Conservation (phyloP, 2,113 vertebrate species). For the Chaetodon trifascialis region DNA sequence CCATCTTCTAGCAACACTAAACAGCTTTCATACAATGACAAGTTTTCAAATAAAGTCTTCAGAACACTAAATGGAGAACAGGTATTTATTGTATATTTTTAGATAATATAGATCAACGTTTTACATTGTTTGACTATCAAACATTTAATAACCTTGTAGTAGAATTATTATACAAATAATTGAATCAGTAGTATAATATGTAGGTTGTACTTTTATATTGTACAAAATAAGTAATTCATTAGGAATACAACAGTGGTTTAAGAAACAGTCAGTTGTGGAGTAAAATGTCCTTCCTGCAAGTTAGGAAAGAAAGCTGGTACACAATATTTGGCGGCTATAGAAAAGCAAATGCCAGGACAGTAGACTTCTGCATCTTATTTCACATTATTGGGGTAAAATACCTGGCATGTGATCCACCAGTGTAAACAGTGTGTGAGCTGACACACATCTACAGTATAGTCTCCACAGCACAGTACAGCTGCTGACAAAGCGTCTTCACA, state of each 20-base stretch:
- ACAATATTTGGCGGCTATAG: not conserved
- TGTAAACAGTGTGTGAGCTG: constrained; percentile 7
- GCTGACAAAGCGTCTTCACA: not conserved
- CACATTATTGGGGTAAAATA: constrained; percentile 46
- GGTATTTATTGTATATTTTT: constrained; percentile 59
- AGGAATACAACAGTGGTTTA: constrained; percentile 30
- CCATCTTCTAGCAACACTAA: not conserved
- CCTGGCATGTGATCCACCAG: not conserved
- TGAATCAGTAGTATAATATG: constrained; percentile 40
- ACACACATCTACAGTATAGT: constrained; percentile 41
- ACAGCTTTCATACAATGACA: not conserved
- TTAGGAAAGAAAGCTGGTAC: constrained; percentile 20
- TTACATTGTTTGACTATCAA: constrained; percentile 52
- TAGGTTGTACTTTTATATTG: constrained; percentile 19
- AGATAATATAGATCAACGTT: constrained; percentile 38
- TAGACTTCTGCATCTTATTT: constrained; percentile 13
- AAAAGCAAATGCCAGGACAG: constrained; percentile 5
- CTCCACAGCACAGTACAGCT: not conserved
- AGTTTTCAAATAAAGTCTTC: constrained; percentile 3
- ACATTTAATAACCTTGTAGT: constrained; percentile 43
- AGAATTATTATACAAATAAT: constrained; percentile 44
- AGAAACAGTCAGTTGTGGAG: constrained; percentile 40
- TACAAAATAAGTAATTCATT: constrained; percentile 48
- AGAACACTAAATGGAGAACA: constrained; percentile 7
- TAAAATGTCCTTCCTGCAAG: constrained; percentile 21